Base-by-base conservation (phyloP, 2,888 invertebrate genomes). In the Uropetala carovei region DNA sequence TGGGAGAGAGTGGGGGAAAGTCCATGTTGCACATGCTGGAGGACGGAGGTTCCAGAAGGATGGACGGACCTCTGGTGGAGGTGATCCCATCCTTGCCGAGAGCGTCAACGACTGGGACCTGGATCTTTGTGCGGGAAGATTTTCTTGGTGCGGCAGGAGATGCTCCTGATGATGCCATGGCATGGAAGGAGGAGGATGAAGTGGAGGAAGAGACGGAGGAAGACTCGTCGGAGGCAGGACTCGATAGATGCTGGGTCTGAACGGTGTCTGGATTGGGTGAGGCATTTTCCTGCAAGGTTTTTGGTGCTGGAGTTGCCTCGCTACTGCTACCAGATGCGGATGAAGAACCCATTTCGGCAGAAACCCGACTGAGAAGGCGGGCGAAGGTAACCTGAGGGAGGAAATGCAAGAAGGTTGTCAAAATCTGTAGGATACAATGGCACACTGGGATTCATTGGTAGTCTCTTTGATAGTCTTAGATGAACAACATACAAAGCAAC, bases 321-420 rank as follows among this genome's bases (percentile, higher is more conserved):
- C 97, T 97, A 10, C 85, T 91, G 86, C 91, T 81, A 27, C 93
- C 58, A 30, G 92, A 57, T 94, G 95, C 91, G 83, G 97, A 97
- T 92, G 97, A 97, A 0, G 97, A 97, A 94, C 97, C 97, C 96
- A 97, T 97, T 95, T 97, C 97, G 13, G 97, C 97, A 16, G 97
- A 97, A 9, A 97, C 97, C 95, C 97, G 97, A 94, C 97, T 97
- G 43, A 97, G 94, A 91, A 97, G 95, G 93, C 97, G 96, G 0
- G 97, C 97, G 94, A 97, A 97, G 0, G 97, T 97, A 11, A 97
- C 93, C 92, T 92, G 43, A 9, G n/a, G n/a, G 64, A 82, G 75
- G 27, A 16, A 75, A 27, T 43, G 43, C 43, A 43, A 43, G 43
- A 43, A 43, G 43, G 43, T 43, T 5, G 43, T 43, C 1, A 5